A percentile compares a stretch with the other conserved stretches of the same genome.
Conservation (phyloP, 2,888 invertebrate species). For the Aplocera efformata region DNA sequence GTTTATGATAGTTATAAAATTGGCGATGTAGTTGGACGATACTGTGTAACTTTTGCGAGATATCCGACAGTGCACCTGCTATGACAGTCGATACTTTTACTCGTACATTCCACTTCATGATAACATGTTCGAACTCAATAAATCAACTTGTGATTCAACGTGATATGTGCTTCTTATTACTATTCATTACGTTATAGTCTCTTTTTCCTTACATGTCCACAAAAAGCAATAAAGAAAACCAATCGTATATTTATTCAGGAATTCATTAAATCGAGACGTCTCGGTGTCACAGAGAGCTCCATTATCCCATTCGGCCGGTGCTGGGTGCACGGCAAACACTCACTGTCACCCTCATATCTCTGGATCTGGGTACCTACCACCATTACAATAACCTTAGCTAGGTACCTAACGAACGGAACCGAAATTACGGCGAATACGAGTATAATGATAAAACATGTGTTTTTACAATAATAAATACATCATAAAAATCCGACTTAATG, state of each 20-base stretch:
- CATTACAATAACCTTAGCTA: constrained; percentile 8
- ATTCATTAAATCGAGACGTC: constrained; percentile 54
- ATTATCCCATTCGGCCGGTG: constrained; percentile 63
- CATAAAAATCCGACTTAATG: too few relatives aligned
- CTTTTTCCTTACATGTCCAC: not conserved
- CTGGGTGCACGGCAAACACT: constrained; percentile 66
- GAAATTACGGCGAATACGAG: not conserved
- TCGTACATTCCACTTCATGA: constrained; percentile 1
- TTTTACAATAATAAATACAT: too few relatives aligned
- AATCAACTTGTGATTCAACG: too few relatives aligned
- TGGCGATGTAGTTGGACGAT: not conserved
- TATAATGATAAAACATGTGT: too few relatives aligned
- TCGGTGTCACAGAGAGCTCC: constrained; percentile 48
- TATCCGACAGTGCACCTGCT: not conserved
- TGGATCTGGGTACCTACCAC: constrained; percentile 18
- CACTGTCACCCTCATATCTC: constrained; percentile 40
- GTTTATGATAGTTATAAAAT: constrained; percentile 14
- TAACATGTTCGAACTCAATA: too few relatives aligned
- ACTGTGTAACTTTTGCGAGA: constrained; percentile 6
- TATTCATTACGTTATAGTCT: too few relatives aligned
- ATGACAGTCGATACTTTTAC: constrained; percentile 1
- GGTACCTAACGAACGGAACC: not conserved
- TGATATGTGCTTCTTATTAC: too few relatives aligned
- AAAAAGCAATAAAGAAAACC: constrained; percentile 38
- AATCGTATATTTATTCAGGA: constrained; percentile 46